Evolutionary conservation across 2,113 vertebrate species (phyloP).

Genomic region (Megalops atlanticus): DNA sequence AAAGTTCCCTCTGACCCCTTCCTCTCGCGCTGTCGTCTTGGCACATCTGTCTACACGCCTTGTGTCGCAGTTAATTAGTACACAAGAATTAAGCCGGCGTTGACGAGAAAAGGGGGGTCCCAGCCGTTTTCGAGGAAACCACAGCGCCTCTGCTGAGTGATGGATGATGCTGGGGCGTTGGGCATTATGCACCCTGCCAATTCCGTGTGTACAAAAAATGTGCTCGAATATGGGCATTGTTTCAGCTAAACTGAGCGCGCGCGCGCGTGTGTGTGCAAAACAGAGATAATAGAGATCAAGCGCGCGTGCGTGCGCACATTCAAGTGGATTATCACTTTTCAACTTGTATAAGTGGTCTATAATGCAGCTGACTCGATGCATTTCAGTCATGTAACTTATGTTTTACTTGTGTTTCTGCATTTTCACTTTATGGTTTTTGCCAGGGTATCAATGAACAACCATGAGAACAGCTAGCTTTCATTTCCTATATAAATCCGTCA

Average conservation of each 20-base stretch:
- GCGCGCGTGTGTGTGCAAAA: too few species aligned
- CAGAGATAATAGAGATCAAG: not conserved
- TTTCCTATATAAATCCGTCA: too few species aligned
- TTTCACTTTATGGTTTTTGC: too few species aligned
- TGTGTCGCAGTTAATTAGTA: conserved; percentile 37
- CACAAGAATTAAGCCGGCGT: not conserved
- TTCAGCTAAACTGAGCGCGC: not conserved
- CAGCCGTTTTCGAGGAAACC: conserved; percentile 20
- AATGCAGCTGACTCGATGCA: too few species aligned
- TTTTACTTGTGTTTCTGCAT: too few species aligned
- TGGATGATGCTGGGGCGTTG: not conserved
- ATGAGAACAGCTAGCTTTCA: too few species aligned
- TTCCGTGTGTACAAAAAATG: not conserved
- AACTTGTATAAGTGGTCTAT: not conserved
- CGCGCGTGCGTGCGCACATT: conserved; percentile 14
- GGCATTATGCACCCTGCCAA: not conserved
- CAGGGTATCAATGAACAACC: too few species aligned
- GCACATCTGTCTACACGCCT: not conserved
- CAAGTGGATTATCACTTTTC: not conserved
- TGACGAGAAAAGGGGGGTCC: not conserved
- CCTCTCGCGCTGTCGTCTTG: not conserved
- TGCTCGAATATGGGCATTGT: not conserved
- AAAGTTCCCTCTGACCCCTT: conserved; percentile 24
- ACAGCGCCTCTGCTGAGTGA: not conserved
- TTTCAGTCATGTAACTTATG: too few species aligned